These are phyloP conservation scores for Pararge aegeria DNA, from an alignment of 1,140 invertebrate genomes.

Conservation along the genomic window DNA sequence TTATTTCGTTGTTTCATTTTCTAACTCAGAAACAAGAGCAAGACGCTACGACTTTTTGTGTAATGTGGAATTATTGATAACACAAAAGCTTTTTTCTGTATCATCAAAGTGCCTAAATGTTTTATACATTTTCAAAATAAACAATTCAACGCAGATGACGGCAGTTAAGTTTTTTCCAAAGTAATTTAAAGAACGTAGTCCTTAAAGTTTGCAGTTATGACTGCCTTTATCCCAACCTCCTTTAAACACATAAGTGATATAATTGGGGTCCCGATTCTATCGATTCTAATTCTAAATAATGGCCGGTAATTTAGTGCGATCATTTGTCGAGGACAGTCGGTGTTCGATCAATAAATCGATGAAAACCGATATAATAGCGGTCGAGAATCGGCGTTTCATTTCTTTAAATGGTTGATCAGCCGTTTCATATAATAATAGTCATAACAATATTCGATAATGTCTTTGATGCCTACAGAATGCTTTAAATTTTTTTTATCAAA, in stretches of 20 bases:
- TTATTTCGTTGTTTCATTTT: no score
- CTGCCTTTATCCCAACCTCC: constrained; percentile 68
- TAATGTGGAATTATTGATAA: no score
- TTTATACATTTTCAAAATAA: constrained; percentile 8
- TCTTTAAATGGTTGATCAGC: constrained; percentile 76
- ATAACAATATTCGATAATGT: constrained; percentile 66
- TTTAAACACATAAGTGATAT: constrained; percentile 79
- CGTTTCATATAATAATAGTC: constrained; percentile 71
- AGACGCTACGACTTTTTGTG: no score
- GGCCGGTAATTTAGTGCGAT: constrained; percentile 69
- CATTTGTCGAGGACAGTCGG: constrained; percentile 75
- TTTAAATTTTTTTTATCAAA: constrained; percentile 29
- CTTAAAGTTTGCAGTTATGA: constrained; percentile 60
- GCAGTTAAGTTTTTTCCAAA: constrained; percentile 6
- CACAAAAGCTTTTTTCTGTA: no score
- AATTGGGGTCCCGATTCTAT: constrained; percentile 75
- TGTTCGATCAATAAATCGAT: constrained; percentile 78
- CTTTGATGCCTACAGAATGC: constrained; percentile 38
- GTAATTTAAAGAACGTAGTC: constrained; percentile 24
- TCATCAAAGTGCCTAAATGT: no score
- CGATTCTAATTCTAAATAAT: constrained; percentile 78
- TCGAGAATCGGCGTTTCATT: constrained; percentile 72
- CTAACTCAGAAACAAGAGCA: no score
- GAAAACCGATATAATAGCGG: constrained; percentile 72
- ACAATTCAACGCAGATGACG: constrained; percentile 1